Conservation (phyloP, 2,888 invertebrate species). For the Schizotus pectinicornis region DNA sequence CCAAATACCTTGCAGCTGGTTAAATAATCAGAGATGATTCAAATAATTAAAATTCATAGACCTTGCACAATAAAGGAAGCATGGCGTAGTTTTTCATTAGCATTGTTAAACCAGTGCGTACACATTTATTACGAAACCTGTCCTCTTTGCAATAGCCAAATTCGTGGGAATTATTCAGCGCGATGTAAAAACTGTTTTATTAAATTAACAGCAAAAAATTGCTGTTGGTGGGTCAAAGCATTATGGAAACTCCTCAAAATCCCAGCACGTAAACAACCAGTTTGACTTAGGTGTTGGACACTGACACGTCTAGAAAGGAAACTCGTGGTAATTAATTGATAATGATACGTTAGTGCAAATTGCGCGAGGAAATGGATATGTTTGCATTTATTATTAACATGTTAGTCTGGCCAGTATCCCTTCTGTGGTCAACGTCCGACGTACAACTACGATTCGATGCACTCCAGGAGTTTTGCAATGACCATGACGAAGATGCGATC, state of each 20-base stretch:
- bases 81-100: slow-evolving; percentile 20
- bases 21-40: not conserved
- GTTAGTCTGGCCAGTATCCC: slow-evolving; percentile 12
- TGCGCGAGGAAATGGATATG: too few relatives aligned
- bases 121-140: slow-evolving; percentile 18
- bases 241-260: slow-evolving; percentile 1
- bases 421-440: slow-evolving; percentile 39
- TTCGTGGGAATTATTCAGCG: slow-evolving; percentile 14
- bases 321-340: too few relatives aligned
- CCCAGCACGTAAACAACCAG: not conserved
- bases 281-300: not conserved
- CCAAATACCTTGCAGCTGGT: too few relatives aligned
- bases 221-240: too few relatives aligned
- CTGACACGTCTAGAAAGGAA: too few relatives aligned
- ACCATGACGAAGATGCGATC: slow-evolving; percentile 28
- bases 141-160: slow-evolving; percentile 1
- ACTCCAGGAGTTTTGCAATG: slow-evolving; percentile 34
- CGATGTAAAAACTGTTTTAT: not conserved
- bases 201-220: too few relatives aligned
- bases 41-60: slow-evolving; percentile 5
- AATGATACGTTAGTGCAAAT: too few relatives aligned
- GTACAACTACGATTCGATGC: slow-evolving; percentile 36
- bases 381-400: too few relatives aligned
- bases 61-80: slow-evolving; percentile 32
- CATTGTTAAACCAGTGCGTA: slow-evolving; percentile 21